Base-by-base conservation (phyloP, 2,797 vertebrate species). In the Sebastes diploproa region DNA sequence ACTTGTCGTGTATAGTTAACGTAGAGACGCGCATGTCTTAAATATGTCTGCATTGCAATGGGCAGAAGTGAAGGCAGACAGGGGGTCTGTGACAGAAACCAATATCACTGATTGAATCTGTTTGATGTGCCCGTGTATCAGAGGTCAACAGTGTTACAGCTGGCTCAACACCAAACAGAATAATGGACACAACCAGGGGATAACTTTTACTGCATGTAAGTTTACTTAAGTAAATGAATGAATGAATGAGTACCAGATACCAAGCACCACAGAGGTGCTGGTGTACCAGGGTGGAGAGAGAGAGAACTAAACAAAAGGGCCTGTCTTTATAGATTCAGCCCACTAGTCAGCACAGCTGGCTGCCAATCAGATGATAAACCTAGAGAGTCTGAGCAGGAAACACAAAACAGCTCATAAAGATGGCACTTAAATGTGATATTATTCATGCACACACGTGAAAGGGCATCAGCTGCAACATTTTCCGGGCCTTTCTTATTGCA, bases 81-180 rank as follows among this genome's bases (percentile, higher is more conserved):
- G 65, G 36, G 36, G 30, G 65, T 81, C 36, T 10, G 46, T 50
- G 78, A 78, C 77, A 83, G 84, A 70, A 89, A 65, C 69, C 78
- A 87, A 91, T 91, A 88, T 84, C 71, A 68, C 75, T 58, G 84
- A 91, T 85, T 72, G 86, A 86, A 77, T 81, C 78, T 7, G 86
- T 73, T 70, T 85, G 63, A 86, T 81, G 82, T n/a, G 56, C 11
- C 23, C 66, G 23, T 58, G 55, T 71, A 71, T 75, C 54, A 18
- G 65, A 74, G 84, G 83, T 87, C 59, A 66, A 50, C 16, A 20
- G 42, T 46, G 42, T 50, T 50, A 50, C 42, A 50, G 42, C 42
- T 50, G 42, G 16, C 16, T 50, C 42, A 20, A 50, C 42, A 50
- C 7, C 42, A 2, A 50, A 46, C 16, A 46, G 2, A 46, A 18